phyloP scores from a whole-genome alignment of 2,888 invertebrate genomes.

The Leucozona laternaria region DNA sequence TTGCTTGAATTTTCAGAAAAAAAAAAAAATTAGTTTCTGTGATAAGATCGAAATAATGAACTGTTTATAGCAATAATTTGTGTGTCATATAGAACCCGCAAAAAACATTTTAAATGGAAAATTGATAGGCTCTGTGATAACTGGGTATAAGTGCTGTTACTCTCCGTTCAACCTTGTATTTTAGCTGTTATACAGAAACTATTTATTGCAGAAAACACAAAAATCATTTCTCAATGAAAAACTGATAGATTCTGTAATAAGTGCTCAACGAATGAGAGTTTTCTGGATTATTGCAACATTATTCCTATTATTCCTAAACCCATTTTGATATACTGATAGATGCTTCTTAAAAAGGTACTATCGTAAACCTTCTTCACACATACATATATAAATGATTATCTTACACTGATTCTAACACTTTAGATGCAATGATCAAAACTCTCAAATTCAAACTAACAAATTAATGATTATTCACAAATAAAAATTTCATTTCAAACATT shows the following conservation, averaged over 20 bases:
- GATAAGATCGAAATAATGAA: no score
- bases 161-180: no score
- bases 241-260: not conserved
- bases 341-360: not conserved
- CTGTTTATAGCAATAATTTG: no score
- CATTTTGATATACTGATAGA: not conserved
- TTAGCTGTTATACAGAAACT: no score
- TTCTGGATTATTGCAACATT: not conserved
- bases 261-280: not conserved
- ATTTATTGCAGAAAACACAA: not conserved
- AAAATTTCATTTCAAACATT: not conserved
- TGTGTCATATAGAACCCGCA: no score
- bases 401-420: constrained; percentile 47
- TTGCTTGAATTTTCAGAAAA: no score
- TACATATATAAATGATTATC: constrained; percentile 28
- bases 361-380: not conserved
- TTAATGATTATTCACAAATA: constrained; percentile 38
- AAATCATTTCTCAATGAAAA: not conserved
- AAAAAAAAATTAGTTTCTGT: no score
- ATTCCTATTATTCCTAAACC: not conserved
- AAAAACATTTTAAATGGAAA: no score
- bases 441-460: constrained; percentile 9
- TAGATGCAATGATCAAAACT: constrained; percentile 20
- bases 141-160: no score
- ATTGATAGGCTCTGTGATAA: no score